Conservation (phyloP, 2,113 vertebrate genomes). For the Phodopus roborovskii region DNA sequence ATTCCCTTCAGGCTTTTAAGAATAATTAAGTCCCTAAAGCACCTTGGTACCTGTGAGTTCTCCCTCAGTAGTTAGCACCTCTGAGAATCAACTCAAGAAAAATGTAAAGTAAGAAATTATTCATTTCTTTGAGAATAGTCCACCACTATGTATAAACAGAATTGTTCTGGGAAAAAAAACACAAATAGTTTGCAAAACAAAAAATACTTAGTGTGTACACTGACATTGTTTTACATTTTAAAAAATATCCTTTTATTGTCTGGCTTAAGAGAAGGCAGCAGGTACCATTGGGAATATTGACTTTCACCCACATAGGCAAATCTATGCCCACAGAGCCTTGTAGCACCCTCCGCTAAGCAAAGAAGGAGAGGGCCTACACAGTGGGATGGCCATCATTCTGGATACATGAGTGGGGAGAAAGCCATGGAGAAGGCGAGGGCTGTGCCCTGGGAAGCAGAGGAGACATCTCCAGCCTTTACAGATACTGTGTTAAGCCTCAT, state of each 20-base stretch:
- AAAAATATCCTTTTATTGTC: slow-evolving; percentile 27
- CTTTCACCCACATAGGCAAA: neutral
- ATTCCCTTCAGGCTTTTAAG: neutral
- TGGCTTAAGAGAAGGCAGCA: neutral
- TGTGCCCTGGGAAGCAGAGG: neutral
- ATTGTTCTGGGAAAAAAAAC: slow-evolving; percentile 12
- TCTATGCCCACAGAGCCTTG: too few species aligned
- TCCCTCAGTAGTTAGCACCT: neutral
- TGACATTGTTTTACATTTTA: slow-evolving; percentile 21
- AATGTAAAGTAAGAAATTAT: neutral
- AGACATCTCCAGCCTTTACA: neutral
- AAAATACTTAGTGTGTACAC: slow-evolving; percentile 53
- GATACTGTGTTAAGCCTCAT: neutral
- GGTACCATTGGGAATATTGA: neutral
- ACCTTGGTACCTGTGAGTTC: neutral
- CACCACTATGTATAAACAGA: neutral
- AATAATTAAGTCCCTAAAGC: neutral
- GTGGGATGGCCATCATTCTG: neutral
- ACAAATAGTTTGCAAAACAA: slow-evolving; percentile 31
- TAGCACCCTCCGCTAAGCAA: neutral
- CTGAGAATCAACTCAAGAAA: slow-evolving; percentile 28
- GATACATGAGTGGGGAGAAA: neutral
- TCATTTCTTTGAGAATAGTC: slow-evolving; percentile 39
- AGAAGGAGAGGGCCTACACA: neutral
- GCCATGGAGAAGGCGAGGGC: neutral